Percentiles rank a stretch among this genome's conserved stretches.
phyloP scores from a whole-genome alignment of 2,888 invertebrate genomes.

The Phytoseiulus persimilis region DNA sequence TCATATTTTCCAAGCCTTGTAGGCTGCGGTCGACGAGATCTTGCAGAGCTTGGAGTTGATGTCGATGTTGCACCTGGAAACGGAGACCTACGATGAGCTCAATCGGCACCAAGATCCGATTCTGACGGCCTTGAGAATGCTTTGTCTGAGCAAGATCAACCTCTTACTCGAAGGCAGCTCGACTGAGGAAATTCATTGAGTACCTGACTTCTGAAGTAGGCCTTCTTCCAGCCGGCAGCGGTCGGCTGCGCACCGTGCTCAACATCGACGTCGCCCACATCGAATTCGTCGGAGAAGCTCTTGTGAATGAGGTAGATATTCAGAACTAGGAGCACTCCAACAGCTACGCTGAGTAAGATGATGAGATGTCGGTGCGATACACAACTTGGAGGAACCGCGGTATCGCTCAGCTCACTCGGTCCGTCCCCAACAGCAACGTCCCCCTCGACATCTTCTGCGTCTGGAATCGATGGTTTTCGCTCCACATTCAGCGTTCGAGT shows the following conservation, averaged over 20 bases:
- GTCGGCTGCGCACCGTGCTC: not conserved
- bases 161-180: no score
- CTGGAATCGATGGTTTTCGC: no score
- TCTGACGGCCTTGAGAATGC: no score
- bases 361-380: no score
- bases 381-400: no score
- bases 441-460: no score
- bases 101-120: no score
- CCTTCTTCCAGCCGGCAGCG: not conserved
- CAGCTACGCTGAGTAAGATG: not conserved
- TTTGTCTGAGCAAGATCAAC: no score
- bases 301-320: not conserved
- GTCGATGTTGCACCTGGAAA: slow-evolving; percentile 22
- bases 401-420: no score
- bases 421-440: no score
- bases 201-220: not conserved
- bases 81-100: not conserved
- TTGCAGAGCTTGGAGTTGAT: not conserved
- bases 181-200: no score
- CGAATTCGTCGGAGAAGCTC: not conserved
- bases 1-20: slow-evolving; percentile 10
- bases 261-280: not conserved
- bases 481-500: no score
- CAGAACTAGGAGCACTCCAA: not conserved
- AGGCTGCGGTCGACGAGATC: not conserved